Base-by-base conservation (phyloP, 1,140 invertebrate genomes). In the Habropoda laboriosa region DNA sequence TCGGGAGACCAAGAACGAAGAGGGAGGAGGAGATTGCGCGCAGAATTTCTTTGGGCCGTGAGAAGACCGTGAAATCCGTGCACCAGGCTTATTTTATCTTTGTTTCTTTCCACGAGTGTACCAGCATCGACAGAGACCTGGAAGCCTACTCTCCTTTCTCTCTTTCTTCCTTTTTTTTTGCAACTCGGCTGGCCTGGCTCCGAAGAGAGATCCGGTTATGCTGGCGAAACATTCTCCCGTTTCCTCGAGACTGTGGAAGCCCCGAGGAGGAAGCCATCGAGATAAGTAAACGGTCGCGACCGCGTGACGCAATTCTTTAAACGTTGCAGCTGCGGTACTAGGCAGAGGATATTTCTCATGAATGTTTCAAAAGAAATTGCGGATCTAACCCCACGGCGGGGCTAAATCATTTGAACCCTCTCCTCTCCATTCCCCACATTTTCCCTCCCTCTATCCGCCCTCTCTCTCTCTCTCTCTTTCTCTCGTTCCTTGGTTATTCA, bases 351-450 rank as follows among this genome's bases (percentile, higher is more conserved):
- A 91, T 91, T 91, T 90, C 90, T 91, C 90, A 91, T 91, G 89
- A 91, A 91, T 91, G 90, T 91, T 91, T 90, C 90, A 91, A 91
- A 91, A 88, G 89, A 91, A 91, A 91, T 91, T 90, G 90, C 89
- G 86, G 87, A 91, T 91, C 90, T 90, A 91, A 91, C 89, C 90
- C 89, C 90, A 89, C 83, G 87, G 86, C 86, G 82, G 82, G 86
- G 87, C 85, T 91, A 91, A 91, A 91, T 91, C 90, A 91, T 91
- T 91, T 89, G 89, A 87, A 87, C 87, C 85, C 79, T 76, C 82
- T 60, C 74, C 77, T 71, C 58, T 68, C 55, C n/a, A n/a, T 47
- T 66, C 57, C 60, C 68, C 45, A 24, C 51, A 6, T 21, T 72
- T 47, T 58, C 58, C 38, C 45, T 51, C 63, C 49, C 30, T 49